Base-by-base conservation (phyloP, 2,113 vertebrate species). In the Datnioides undecimradiatus region DNA sequence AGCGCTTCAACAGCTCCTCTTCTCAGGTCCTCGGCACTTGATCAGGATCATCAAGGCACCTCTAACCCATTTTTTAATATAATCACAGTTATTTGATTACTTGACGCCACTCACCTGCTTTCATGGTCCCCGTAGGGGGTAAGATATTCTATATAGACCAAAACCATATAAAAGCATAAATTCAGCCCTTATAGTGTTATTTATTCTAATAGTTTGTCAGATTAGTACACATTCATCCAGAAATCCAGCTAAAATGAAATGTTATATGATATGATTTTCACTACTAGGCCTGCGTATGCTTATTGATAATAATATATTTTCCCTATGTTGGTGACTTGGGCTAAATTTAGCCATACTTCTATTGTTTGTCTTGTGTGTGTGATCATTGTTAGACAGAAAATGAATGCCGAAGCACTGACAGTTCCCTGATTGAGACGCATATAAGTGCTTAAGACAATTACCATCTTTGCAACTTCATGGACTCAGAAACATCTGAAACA, bases 401-500 rank as follows among this genome's bases (percentile, higher is more conserved):
- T 57, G 11, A 74, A 57, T 16, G 58, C 31, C 52, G 46, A 73
- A 40, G 48, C 51, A 34, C 60, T n/a, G 55, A 33, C 60, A 76
- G 21, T 31, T 69, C n/a, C 36, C 38, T 34, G 51, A 85, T 27
- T 23, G 38, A 64, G 49, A 27, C 25, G 33, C n/a, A 64, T 82
- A 34, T 75, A 75, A 76, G 12, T 68, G 66, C 9, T 23, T 14
- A 49, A 82, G 76, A 76, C 46, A 73, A 73, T 71, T 60, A 62
- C 51, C 52, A 36, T 67, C 62, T 58, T 25, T 25, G n/a, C 73
- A 62, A 34, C 46, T 58, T 72, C 25, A 40, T 27, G 1, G 66
- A 71, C 69, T 23, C 23, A 34, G 58, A 55, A 85, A 79, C 75
- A 64, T 72, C 65, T 62, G 21, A 74, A 52, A 41, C 21, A 13